phyloP scores from a whole-genome alignment of 2,797 vertebrate species.

The Anguilla anguilla region DNA sequence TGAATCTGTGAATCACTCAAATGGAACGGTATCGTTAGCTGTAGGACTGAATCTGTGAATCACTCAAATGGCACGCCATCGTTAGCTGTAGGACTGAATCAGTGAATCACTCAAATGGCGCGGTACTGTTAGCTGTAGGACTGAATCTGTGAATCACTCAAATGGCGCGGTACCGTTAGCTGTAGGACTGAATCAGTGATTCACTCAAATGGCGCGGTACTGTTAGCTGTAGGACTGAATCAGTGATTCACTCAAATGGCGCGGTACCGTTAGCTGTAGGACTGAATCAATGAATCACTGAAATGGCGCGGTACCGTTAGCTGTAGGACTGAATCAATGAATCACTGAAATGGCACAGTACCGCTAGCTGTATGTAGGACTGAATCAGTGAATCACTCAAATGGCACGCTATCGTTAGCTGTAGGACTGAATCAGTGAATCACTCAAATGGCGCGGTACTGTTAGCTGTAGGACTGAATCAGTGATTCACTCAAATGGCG shows the following conservation, averaged over 20 bases:
- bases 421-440: too few species aligned
- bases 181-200: too few species aligned
- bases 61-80: not conserved
- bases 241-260: too few species aligned
- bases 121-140: not conserved
- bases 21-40: too few species aligned
- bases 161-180: not conserved
- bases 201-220: not conserved
- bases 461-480: not conserved
- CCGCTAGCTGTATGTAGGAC: not conserved
- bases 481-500: too few species aligned
- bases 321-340: too few species aligned
- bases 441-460: not conserved
- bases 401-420: too few species aligned
- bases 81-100: not conserved
- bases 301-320: too few species aligned
- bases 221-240: not conserved
- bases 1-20: not conserved
- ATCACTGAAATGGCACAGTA: not conserved
- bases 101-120: too few species aligned
- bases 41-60: too few species aligned
- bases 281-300: not conserved
- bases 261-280: not conserved
- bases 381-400: too few species aligned
- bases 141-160: not conserved